Base-by-base conservation (phyloP, 2,888 invertebrate genomes). In the Ochropacha duplaris region DNA sequence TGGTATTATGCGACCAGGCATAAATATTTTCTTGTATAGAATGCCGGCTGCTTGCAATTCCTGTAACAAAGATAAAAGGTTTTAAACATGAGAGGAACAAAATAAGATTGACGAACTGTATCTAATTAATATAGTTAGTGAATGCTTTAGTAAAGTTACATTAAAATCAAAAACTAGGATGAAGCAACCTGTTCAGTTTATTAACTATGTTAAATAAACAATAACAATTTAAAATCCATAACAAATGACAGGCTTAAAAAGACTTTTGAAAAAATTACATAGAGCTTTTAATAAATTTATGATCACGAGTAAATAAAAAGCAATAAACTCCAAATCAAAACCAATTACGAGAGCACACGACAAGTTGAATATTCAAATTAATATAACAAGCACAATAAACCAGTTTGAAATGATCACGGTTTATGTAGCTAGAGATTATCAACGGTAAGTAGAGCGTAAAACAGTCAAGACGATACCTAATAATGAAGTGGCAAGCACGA, bases 1-100 rank as follows among this genome's bases (percentile, higher is more conserved):
- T 59, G 92, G 92, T 74, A 92, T 75, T 57, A 86, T 71, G 61
- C 88, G 88, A 59, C 92, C 92, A 16, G 88, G 88, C 74, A 90
- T 84, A 52, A 86, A 79, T 63, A 92, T 87, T 81, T 92, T 92
- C 83, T 78, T 87, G 77, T 92, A 77, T 49, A 74, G 67, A 59
- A 92, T 72, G 55, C 91, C 91, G 50, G 83, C 85, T 57, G 70
- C 64, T 65, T 72, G 61, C 57, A 92, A 78, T 44, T 86, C 88
- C 92, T 92, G 76, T 59, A 88, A 90, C 81, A 86, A 85, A 79
- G 61, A 69, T 72, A 61, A 68, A 70, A 55, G 61, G 12, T 12
- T 31, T 12, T 2, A 12, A n/a, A n/a, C 2, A 2, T 31, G 11
- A 12, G n/a, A 2, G 5, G n/a, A 14, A 5, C 5, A n/a, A 36